Base-by-base conservation (phyloP, 2,888 invertebrate species). In the Girardia tigrina region DNA sequence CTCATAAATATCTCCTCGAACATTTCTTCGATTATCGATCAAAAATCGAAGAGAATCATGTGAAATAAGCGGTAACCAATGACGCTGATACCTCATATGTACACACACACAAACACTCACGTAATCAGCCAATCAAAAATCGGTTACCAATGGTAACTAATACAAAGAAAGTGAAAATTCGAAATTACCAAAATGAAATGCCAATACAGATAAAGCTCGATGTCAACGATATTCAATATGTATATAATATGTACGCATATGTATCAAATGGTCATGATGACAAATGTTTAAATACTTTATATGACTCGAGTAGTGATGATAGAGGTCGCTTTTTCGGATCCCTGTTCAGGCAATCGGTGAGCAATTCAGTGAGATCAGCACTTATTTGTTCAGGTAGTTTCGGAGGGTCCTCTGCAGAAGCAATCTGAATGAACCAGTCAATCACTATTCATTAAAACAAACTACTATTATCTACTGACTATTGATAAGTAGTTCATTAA, bases 341-440 rank as follows among this genome's bases (percentile, higher is more conserved):
- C 29, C 82, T 80, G 79, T 84, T 84, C 36, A 86, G 80, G 78
- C 85, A 86, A 16, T 83, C 80, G 29, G 84, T 78, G 76, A 84
- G 80, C 26, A 86, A 77, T 78, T 84, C 83, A 75, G 82, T 79
- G 0, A 84, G 79, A 1, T 81, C 80, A 14, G 82, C 82, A 14
- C 83, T 81, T 29, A 85, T 77, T 74, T 81, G 81, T 23, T 83
- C 83, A 1, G 86, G 86, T 70, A 85, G 82, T 0, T 83, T 82
- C 0, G 86, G 86, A 1, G 85, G 82, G 8, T 81, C 80, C 29
- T 78, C 80, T 36, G 85, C 81, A n/a, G 84, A 82, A 12, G 85
- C 85, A 80, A 86, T 86, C 85, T 85, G 80, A 73, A 69, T 26
- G n/a, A n/a, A n/a, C n/a, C n/a, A n/a, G n/a, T n/a, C n/a, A n/a